phyloP scores from a whole-genome alignment of 2,113 vertebrate genomes.

The Onychostoma macrolepis region DNA sequence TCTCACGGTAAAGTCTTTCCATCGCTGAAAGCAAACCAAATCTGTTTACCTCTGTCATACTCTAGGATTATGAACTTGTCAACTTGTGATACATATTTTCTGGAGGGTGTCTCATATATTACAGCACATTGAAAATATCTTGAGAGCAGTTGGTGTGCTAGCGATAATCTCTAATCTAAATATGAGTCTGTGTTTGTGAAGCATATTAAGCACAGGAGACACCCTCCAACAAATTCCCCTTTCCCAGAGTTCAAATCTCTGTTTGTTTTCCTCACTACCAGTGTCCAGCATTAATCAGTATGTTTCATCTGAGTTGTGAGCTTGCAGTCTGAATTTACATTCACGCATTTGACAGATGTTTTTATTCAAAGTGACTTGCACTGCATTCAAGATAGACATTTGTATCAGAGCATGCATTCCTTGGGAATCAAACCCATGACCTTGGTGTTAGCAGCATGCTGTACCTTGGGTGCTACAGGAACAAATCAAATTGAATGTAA shows the following conservation, averaged over 20 bases:
- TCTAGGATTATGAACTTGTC: not conserved
- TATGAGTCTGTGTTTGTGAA: not conserved
- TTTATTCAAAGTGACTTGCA: not conserved
- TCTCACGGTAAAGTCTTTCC: not conserved
- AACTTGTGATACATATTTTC: not conserved
- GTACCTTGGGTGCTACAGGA: not conserved
- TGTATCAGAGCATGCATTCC: not conserved
- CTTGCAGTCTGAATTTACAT: constrained; percentile 1
- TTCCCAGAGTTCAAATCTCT: not conserved
- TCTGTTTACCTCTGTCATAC: not conserved
- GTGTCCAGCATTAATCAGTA: not conserved
- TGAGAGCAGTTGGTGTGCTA: not conserved
- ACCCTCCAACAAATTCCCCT: not conserved
- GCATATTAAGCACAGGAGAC: not conserved
- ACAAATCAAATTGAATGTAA: not conserved
- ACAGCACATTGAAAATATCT: not conserved
- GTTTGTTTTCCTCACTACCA: not conserved
- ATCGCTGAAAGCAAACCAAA: not conserved
- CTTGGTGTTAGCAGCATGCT: not conserved
- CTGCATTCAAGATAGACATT: not conserved
- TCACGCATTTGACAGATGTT: not conserved
- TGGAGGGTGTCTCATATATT: not conserved
- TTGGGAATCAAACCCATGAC: not conserved
- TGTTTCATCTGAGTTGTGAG: not conserved
- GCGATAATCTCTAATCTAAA: not conserved